phyloP scores from a whole-genome alignment of 37 sponge, comb jelly and placozoan species.

The Aplysina aerophoba region DNA sequence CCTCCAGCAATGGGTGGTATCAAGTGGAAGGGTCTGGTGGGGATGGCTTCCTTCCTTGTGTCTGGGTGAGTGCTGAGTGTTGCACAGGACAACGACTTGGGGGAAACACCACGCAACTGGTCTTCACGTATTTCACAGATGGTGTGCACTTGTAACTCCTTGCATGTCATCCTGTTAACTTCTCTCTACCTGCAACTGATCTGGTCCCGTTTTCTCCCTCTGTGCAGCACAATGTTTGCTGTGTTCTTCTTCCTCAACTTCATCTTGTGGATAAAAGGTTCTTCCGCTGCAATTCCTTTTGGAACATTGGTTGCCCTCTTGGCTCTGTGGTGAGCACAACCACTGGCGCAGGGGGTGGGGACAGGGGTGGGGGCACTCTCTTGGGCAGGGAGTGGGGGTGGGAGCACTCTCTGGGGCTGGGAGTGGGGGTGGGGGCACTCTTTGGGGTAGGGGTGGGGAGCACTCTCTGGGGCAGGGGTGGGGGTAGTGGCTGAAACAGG shows the following conservation, averaged over 20 bases:
- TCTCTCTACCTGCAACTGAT: no score
- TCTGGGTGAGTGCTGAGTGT: constrained; percentile 67
- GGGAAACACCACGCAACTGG: not conserved
- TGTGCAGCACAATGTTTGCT: constrained; percentile 69
- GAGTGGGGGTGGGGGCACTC: no score
- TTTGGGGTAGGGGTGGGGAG: no score
- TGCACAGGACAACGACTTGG: no score
- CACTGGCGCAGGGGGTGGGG: no score
- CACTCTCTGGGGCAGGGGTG: no score
- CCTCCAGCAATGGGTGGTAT: constrained; percentile 90
- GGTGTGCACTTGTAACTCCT: not conserved
- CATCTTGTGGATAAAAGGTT: constrained; percentile 88
- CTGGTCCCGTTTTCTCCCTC: not conserved
- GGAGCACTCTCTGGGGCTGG: no score
- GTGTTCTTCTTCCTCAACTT: constrained; percentile 92
- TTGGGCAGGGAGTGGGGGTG: no score
- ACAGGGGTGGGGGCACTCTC: no score
- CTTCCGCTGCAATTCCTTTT: constrained; percentile 98
- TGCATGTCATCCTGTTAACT: no score
- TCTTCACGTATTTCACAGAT: not conserved
- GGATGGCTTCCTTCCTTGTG: constrained; percentile 86
- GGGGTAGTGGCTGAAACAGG: no score
- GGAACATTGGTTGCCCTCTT: constrained; percentile 92
- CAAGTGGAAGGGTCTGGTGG: constrained; percentile 90
- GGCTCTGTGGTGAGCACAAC: constrained; percentile 74